phyloP scores from a whole-genome alignment of 2,888 invertebrate species.

The Drosophila lacicola region DNA sequence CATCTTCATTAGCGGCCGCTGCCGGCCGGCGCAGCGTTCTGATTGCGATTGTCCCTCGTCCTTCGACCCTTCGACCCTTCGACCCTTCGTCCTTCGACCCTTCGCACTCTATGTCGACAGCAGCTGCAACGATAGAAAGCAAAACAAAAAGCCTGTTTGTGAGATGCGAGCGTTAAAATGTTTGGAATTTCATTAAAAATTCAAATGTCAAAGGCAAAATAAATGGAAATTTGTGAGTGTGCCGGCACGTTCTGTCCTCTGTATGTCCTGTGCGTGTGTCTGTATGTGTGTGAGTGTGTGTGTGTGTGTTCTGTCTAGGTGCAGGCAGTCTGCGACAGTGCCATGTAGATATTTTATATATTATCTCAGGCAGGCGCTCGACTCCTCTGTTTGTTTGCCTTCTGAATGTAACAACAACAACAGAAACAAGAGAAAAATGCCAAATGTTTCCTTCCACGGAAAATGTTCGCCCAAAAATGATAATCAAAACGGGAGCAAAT shows the following conservation, averaged over 20 bases:
- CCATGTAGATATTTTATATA: conserved; percentile 37
- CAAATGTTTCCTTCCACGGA: conserved; percentile 30
- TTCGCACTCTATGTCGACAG: conserved; percentile 15
- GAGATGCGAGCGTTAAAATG: conserved; percentile 67
- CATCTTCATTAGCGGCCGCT: conserved; percentile 72
- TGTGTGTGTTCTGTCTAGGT: conserved; percentile 9
- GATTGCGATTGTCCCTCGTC: conserved; percentile 34
- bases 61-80: neutral
- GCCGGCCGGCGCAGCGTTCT: conserved; percentile 24
- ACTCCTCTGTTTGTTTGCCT: conserved; percentile 49
- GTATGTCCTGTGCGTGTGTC: neutral
- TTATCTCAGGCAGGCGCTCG: conserved; percentile 30
- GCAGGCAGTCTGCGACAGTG: conserved; percentile 6
- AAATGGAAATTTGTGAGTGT: conserved; percentile 71
- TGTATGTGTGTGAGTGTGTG: conserved; percentile 13
- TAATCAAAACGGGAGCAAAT: conserved; percentile 19
- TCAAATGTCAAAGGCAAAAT: conserved; percentile 79
- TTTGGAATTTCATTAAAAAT: conserved; percentile 81
- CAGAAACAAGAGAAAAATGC: conserved; percentile 1
- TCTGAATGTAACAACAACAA: conserved; percentile 59
- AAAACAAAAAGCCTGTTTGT: conserved; percentile 53
- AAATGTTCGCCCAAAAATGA: conserved; percentile 27
- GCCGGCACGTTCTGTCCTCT: conserved; percentile 58
- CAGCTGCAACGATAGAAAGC: conserved; percentile 51
- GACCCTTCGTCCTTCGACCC: conserved; percentile 7